Conservation (phyloP, 1,140 invertebrate genomes). For the Chymomyza costata region DNA sequence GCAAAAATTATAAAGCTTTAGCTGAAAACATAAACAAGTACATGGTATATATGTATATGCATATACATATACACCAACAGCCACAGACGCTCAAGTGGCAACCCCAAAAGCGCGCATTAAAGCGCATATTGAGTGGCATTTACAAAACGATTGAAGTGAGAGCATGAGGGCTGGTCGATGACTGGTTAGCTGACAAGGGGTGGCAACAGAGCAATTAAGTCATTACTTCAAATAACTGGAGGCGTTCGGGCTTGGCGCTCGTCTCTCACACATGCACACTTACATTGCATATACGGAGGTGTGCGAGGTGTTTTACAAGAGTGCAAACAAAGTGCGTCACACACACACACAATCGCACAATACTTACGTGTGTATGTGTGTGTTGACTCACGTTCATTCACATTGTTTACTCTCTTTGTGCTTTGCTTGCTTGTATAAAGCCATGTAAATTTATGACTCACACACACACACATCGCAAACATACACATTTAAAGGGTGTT, state of each 20-base stretch:
- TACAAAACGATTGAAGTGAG: constrained; percentile 17
- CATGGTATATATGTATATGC: too few species aligned
- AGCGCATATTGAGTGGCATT: constrained; percentile 3
- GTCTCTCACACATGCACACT: too few species aligned
- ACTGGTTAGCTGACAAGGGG: constrained; percentile 5
- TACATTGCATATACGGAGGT: constrained; percentile 29
- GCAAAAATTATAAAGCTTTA: constrained; percentile 61
- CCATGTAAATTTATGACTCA: constrained; percentile 66
- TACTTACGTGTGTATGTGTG: constrained; percentile 18
- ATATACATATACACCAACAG: background rate
- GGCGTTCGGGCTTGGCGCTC: too few species aligned
- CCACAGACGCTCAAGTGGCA: background rate
- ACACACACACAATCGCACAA: too few species aligned
- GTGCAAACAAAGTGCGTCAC: constrained; percentile 67
- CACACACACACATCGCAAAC: too few species aligned
- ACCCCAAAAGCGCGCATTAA: background rate
- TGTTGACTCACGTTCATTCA: background rate
- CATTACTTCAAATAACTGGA: constrained; percentile 51
- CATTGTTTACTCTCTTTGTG: constrained; percentile 21
- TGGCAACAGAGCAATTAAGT: constrained; percentile 60
- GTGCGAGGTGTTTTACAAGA: constrained; percentile 64
- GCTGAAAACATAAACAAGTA: too few species aligned
- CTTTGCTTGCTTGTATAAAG: constrained; percentile 52
- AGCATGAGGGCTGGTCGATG: constrained; percentile 4
- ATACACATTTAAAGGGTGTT: too few species aligned